Evolutionary conservation across 1,140 invertebrate species (phyloP).

Genomic region (Octopus bimaculoides): DNA sequence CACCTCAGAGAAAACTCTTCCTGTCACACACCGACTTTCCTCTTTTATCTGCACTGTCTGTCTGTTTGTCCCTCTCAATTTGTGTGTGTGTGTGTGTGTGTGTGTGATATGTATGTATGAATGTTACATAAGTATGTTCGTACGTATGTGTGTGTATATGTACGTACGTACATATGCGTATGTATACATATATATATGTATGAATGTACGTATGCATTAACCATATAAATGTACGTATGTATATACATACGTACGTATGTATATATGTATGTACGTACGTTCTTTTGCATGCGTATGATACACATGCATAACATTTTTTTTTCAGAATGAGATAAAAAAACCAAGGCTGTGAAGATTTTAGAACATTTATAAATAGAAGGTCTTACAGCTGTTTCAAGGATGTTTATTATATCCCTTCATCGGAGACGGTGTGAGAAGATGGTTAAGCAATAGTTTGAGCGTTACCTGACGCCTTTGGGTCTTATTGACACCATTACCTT

Average conservation of each 20-base stretch:
- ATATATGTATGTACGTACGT: background rate
- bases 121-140: background rate
- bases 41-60: background rate
- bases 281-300: no score
- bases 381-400: no score
- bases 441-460: no score
- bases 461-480: no score
- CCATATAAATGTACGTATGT: background rate
- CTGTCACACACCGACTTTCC: background rate
- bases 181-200: background rate
- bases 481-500: no score
- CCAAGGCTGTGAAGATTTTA: no score
- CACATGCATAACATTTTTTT: accelerated
- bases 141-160: background rate
- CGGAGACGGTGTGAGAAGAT: no score
- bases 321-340: no score
- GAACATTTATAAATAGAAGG: no score
- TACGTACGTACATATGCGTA: background rate
- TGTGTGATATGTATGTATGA: background rate
- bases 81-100: background rate
- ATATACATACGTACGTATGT: background rate
- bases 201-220: background rate
- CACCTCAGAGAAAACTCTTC: no score
- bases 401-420: no score
- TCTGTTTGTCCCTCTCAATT: background rate